These are phyloP conservation scores for Rhingia rostrata DNA, from an alignment of 2,888 invertebrate genomes.

Conservation along the genomic window DNA sequence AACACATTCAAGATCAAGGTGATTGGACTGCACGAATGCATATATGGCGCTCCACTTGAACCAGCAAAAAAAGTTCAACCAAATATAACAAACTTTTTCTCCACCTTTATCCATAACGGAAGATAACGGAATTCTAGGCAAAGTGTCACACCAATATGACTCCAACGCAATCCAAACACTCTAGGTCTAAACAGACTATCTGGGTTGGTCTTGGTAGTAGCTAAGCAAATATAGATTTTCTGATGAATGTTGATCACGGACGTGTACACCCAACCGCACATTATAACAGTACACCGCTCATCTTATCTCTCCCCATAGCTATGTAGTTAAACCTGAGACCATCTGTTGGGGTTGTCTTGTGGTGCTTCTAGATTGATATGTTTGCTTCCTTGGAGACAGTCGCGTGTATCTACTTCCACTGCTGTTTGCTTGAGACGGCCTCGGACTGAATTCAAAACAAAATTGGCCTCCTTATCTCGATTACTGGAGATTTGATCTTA, in stretches of 20 bases:
- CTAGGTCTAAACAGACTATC: background rate
- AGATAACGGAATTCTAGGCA: slow-evolving; percentile 65
- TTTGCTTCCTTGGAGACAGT: slow-evolving; percentile 68
- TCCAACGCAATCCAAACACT: slow-evolving; percentile 29
- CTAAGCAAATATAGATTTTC: slow-evolving; percentile 54
- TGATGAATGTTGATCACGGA: slow-evolving; percentile 68
- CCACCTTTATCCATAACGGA: slow-evolving; percentile 8
- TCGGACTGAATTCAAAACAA: slow-evolving; percentile 14
- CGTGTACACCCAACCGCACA: slow-evolving; percentile 56
- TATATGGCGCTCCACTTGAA: slow-evolving; percentile 32
- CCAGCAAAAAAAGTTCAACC: background rate
- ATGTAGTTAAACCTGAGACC: slow-evolving; percentile 57
- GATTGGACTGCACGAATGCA: slow-evolving; percentile 36
- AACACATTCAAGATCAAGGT: slow-evolving; percentile 69
- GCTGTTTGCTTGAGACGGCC: slow-evolving; percentile 22
- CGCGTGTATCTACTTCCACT: slow-evolving; percentile 14
- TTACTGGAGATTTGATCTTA: slow-evolving; percentile 34
- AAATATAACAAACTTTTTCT: slow-evolving; percentile 2
- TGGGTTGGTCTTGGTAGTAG: background rate
- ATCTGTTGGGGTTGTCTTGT: slow-evolving; percentile 69
- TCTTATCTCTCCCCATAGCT: slow-evolving; percentile 42
- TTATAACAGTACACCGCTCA: slow-evolving; percentile 63
- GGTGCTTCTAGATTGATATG: slow-evolving; percentile 47
- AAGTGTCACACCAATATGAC: slow-evolving; percentile 39
- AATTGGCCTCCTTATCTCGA: slow-evolving; percentile 21